Conservation (phyloP, 2,113 vertebrate genomes). For the Syrmaticus mikado region DNA sequence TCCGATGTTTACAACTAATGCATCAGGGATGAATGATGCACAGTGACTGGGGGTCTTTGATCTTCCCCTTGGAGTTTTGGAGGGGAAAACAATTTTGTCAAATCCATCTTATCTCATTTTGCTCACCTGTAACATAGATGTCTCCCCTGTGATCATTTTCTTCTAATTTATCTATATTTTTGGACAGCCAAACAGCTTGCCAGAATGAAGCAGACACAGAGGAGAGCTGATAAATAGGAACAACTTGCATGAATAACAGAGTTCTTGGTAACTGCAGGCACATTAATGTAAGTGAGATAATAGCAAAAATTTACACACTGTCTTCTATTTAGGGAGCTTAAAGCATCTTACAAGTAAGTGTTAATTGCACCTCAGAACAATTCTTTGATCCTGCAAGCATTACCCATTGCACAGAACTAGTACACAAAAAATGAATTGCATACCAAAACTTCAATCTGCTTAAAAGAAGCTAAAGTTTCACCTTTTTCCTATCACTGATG, state of each 20-base stretch:
- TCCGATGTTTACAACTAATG: neutral
- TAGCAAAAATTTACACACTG: neutral
- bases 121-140: neutral
- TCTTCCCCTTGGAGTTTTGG: neutral
- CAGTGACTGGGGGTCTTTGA: neutral
- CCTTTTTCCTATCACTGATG: rapidly evolving
- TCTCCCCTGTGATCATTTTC: neutral
- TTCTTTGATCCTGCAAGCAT: neutral
- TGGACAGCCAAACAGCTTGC: neutral
- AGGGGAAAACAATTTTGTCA: neutral
- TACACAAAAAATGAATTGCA: neutral
- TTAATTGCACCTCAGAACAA: neutral
- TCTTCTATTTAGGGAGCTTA: neutral
- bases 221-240: neutral
- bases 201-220: neutral
- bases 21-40: neutral
- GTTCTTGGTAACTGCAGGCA: neutral
- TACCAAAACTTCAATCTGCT: neutral
- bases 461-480: neutral
- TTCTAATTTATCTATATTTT: neutral
- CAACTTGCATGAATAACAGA: neutral
- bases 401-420: rapidly evolving
- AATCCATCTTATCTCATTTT: neutral
- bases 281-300: neutral
- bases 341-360: neutral